Percentiles rank a stretch among this genome's conserved stretches.
phyloP scores from a whole-genome alignment of 2,888 invertebrate genomes.

The Aphrophora alni region DNA sequence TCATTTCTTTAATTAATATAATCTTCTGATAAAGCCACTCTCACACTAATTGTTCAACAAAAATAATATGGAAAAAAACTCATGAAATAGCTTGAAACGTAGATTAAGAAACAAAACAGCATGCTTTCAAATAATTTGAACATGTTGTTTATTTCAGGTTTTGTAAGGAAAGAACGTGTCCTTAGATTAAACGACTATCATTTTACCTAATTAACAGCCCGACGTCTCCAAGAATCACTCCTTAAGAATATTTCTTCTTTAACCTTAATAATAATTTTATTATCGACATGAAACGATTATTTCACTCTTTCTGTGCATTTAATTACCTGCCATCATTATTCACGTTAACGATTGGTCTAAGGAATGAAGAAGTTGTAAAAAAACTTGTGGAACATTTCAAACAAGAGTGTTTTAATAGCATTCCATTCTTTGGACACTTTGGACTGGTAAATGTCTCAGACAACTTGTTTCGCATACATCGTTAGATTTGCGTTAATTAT shows the following conservation, averaged over 20 bases:
- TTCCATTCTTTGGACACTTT: neutral
- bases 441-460: neutral
- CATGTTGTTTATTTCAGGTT: neutral
- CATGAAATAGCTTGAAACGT: too few relatives aligned
- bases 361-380: slow-evolving; percentile 1
- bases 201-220: too few relatives aligned
- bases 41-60: too few relatives aligned
- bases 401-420: neutral
- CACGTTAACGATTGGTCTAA: neutral
- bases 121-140: neutral
- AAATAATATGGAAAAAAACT: too few relatives aligned
- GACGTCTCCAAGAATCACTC: neutral
- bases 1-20: too few relatives aligned
- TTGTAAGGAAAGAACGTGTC: too few relatives aligned
- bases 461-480: neutral
- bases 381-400: neutral
- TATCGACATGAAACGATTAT: neutral
- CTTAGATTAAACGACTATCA: neutral
- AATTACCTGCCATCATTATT: neutral
- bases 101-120: neutral
- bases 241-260: neutral
- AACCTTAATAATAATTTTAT: neutral
- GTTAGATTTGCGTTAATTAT: too few relatives aligned
- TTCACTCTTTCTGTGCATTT: too few relatives aligned
- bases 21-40: too few relatives aligned